Percentiles rank a stretch among this genome's conserved stretches.
Evolutionary conservation across 1,140 invertebrate genomes (phyloP).

Genomic region (Aphidius ervi): DNA sequence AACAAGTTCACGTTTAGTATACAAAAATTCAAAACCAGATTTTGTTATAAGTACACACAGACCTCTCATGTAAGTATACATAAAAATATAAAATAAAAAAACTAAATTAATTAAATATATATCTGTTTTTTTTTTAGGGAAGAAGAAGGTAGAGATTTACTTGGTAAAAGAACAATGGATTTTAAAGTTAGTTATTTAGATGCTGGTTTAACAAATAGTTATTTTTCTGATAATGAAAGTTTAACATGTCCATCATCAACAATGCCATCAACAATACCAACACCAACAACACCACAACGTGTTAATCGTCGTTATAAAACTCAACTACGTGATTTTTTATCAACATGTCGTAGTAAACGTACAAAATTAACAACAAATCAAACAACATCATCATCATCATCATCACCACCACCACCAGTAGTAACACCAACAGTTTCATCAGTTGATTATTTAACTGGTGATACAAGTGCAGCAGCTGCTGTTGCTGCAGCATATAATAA

Average conservation of each 20-base stretch:
- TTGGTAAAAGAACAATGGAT: slow-evolving; percentile 96
- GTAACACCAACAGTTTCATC: slow-evolving; percentile 52
- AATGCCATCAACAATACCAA: slow-evolving; percentile 53
- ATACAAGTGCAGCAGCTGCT: slow-evolving; percentile 63
- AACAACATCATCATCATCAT: slow-evolving; percentile 43
- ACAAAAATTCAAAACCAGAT: slow-evolving; percentile 99
- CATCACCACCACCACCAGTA: slow-evolving; percentile 43
- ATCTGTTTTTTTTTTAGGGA: slow-evolving; percentile 64
- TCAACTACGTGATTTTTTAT: slow-evolving; percentile 86
- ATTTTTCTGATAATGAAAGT: slow-evolving; percentile 82
- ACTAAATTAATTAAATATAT: background rate
- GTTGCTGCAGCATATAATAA: slow-evolving; percentile 76
- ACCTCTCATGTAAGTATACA: slow-evolving; percentile 84
- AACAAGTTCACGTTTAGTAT: slow-evolving; percentile 92
- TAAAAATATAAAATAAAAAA: background rate
- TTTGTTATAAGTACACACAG: slow-evolving; percentile 97
- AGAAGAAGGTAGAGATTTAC: slow-evolving; percentile 93
- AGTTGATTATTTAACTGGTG: slow-evolving; percentile 64
- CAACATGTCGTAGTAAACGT: slow-evolving; percentile 85
- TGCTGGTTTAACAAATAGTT: slow-evolving; percentile 83
- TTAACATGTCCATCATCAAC: slow-evolving; percentile 59
- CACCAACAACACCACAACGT: slow-evolving; percentile 64
- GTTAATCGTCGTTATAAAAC: slow-evolving; percentile 87
- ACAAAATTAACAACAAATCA: slow-evolving; percentile 62
- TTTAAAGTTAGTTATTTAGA: slow-evolving; percentile 98